These are phyloP conservation scores for Spongia lamella DNA, from an alignment of 37 sponge, comb jelly and placozoan genomes.

Conservation along the genomic window DNA sequence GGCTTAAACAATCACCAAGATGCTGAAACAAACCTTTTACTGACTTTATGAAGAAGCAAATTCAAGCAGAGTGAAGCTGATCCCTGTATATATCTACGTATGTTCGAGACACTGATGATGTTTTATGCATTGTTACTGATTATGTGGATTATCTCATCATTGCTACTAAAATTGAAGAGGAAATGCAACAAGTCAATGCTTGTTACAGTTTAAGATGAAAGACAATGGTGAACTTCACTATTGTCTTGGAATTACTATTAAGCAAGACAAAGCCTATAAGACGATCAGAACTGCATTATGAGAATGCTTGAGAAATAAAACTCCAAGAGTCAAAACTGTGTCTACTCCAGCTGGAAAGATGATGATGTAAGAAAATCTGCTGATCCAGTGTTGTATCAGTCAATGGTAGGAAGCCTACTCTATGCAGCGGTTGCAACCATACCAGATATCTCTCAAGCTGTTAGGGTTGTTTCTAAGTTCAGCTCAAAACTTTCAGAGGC, in stretches of 20 bases:
- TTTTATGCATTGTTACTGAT: background rate
- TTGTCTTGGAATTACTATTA: too few relatives aligned
- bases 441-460: too few relatives aligned
- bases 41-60: too few relatives aligned
- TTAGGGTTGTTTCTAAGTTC: conserved; percentile 33
- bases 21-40: background rate
- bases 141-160: conserved; percentile 3
- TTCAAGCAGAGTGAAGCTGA: conserved; percentile 48
- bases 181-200: background rate
- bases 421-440: too few relatives aligned
- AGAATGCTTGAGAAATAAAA: too few relatives aligned
- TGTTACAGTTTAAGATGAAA: background rate
- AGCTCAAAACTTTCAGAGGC: conserved; percentile 14
- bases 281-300: too few relatives aligned
- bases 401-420: too few relatives aligned
- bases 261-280: too few relatives aligned
- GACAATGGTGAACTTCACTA: conserved; percentile 4
- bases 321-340: too few relatives aligned
- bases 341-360: too few relatives aligned
- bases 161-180: too few relatives aligned
- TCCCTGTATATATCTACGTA: conserved; percentile 14
- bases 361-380: conserved; percentile 17
- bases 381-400: too few relatives aligned
- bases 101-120: background rate
- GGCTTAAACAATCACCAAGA: conserved; percentile 15